These are phyloP conservation scores for Rhodeus uyekii DNA, from an alignment of 2,797 vertebrate species.

Conservation along the genomic window DNA sequence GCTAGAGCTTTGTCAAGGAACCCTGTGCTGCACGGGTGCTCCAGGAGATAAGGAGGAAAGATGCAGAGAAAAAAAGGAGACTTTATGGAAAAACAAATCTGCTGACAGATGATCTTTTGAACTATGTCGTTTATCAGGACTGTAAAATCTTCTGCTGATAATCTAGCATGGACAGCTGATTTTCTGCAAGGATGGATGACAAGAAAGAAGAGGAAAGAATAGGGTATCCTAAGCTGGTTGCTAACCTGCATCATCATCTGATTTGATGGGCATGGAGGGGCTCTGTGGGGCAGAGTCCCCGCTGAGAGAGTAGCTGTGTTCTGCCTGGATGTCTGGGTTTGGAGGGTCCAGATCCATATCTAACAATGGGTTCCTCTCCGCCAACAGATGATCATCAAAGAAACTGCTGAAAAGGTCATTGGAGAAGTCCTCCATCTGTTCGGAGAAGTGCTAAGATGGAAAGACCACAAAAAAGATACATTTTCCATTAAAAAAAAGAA, in stretches of 20 bases:
- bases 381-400: slow-evolving; percentile 93
- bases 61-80: slow-evolving; percentile 15
- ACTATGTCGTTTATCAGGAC: background rate
- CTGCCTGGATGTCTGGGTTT: slow-evolving; percentile 92
- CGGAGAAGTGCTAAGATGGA: slow-evolving; percentile 85
- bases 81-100: background rate
- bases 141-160: background rate
- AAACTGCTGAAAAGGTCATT: slow-evolving; percentile 97
- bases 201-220: background rate
- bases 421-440: slow-evolving; percentile 99
- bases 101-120: slow-evolving; percentile 11
- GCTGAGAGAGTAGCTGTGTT: slow-evolving; percentile 98
- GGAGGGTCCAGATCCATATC: slow-evolving; percentile 92
- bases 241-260: slow-evolving; percentile 88
- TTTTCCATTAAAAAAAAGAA: background rate
- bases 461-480: background rate
- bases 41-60: slow-evolving; percentile 58
- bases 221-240: background rate
- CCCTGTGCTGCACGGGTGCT: slow-evolving; percentile 58
- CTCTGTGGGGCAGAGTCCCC: slow-evolving; percentile 97
- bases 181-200: background rate
- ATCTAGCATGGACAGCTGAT: background rate
- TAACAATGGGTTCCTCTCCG: slow-evolving; percentile 88
- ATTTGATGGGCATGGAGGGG: slow-evolving; percentile 91
- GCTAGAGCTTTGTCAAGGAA: slow-evolving; percentile 69